These are phyloP conservation scores for Halictus ligatus DNA, from an alignment of 2,888 invertebrate genomes.

Conservation along the genomic window DNA sequence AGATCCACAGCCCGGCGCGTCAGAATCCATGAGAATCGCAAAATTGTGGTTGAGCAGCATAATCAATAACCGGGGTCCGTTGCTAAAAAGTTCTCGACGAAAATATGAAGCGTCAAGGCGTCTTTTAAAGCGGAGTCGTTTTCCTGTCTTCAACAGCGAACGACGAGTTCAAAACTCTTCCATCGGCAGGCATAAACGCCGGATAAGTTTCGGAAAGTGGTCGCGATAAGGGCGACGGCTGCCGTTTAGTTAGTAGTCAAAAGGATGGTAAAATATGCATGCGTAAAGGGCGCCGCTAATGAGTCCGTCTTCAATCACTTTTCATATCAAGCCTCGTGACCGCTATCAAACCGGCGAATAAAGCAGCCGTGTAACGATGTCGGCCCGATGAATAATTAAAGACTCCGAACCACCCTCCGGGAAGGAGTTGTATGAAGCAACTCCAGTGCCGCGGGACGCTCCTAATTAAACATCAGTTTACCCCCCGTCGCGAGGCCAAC, in stretches of 20 bases:
- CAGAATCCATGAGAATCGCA: neutral
- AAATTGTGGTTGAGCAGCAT: neutral
- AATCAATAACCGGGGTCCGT: neutral
- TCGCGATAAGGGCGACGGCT: conserved; percentile 33
- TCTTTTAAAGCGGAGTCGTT: neutral
- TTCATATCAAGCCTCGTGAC: conserved; percentile 21
- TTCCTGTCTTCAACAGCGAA: neutral
- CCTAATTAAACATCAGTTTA: conserved; percentile 31
- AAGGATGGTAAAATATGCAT: neutral
- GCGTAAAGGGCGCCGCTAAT: conserved; percentile 11
- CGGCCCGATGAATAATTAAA: conserved; percentile 35
- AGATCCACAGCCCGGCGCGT: too few relatives aligned
- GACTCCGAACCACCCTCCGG: neutral
- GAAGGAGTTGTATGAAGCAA: neutral
- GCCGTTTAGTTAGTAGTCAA: conserved; percentile 3
- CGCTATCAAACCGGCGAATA: conserved; percentile 9
- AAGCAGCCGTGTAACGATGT: neutral
- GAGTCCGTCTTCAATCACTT: conserved; percentile 39
- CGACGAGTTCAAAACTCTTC: conserved; percentile 26
- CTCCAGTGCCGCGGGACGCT: too few relatives aligned
- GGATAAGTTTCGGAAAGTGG: conserved; percentile 6
- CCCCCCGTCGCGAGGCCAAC: neutral
- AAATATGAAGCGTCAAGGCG: neutral
- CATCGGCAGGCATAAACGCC: conserved; percentile 24
- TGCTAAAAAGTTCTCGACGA: neutral